Conservation (phyloP, 2,888 invertebrate species). For the Eristalinus sepulchralis region DNA sequence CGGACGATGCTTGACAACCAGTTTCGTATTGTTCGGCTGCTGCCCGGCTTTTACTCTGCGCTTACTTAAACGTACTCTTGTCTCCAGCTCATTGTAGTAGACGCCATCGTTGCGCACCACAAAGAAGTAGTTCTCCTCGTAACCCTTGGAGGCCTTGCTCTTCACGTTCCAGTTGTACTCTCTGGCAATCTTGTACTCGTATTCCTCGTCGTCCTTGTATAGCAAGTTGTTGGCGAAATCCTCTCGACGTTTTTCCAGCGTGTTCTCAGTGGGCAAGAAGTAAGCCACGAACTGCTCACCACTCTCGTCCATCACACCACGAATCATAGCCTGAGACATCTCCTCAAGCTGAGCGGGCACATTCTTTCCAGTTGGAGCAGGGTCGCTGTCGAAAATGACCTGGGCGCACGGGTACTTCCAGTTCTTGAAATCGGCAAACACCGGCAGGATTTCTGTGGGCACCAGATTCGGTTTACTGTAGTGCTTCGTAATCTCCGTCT, state of each 20-base stretch:
- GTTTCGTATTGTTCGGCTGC: slow-evolving; percentile 81
- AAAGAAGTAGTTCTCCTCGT: slow-evolving; percentile 98
- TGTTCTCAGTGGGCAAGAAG: slow-evolving; percentile 97
- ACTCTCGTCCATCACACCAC: slow-evolving; percentile 99
- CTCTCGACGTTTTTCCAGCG: slow-evolving; percentile 92
- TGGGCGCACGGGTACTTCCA: slow-evolving; percentile 99
- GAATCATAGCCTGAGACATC: slow-evolving; percentile 99
- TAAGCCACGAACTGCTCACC: slow-evolving; percentile 99
- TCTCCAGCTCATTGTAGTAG: slow-evolving; percentile 97
- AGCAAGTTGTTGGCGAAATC: slow-evolving; percentile 89
- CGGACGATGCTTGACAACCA: slow-evolving; percentile 95
- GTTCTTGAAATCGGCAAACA: slow-evolving; percentile 97
- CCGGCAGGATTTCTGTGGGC: slow-evolving; percentile 92
- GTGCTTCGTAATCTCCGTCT: slow-evolving; percentile 92
- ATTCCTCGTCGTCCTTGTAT: slow-evolving; percentile 94
- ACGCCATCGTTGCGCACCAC: slow-evolving; percentile 94
- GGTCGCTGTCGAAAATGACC: slow-evolving; percentile 99
- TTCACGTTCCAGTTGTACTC: slow-evolving; percentile 99
- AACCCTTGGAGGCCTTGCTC: slow-evolving; percentile 96
- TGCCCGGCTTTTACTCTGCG: slow-evolving; percentile 90
- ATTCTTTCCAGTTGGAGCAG: slow-evolving; percentile 93
- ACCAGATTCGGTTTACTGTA: slow-evolving; percentile 98
- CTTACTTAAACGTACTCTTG: slow-evolving; percentile 96
- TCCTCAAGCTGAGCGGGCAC: slow-evolving; percentile 95
- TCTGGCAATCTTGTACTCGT: slow-evolving; percentile 98